A percentile compares a stretch with the other conserved stretches of the same genome.
Conservation (phyloP, 2,113 vertebrate species). For the Colossoma macropomum region DNA sequence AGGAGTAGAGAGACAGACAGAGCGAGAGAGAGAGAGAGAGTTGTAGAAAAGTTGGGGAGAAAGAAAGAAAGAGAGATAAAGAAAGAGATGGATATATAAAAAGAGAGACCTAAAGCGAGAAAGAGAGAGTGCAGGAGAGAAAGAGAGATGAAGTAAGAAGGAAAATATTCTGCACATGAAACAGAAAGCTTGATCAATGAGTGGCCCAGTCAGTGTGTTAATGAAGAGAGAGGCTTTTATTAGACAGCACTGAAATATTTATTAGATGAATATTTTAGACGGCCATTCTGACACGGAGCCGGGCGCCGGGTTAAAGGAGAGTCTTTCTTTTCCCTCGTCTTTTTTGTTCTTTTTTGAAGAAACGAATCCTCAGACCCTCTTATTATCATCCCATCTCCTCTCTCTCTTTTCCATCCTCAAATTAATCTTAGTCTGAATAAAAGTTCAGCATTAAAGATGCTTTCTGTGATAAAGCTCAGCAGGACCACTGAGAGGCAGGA, state of each 20-base stretch:
- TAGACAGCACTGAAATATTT: conserved; percentile 81
- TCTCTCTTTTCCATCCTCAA: not conserved
- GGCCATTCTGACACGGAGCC: conserved; percentile 47
- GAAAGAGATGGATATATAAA: not conserved
- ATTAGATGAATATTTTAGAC: conserved; percentile 82
- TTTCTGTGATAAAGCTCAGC: not conserved
- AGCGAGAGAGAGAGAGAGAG: not conserved
- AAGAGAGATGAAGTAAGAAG: conserved; percentile 1
- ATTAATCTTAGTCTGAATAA: conserved; percentile 29
- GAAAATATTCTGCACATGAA: conserved; percentile 70
- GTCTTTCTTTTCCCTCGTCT: conserved; percentile 29
- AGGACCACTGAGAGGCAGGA: not conserved
- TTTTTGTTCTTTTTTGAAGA: conserved; percentile 41
- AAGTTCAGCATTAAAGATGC: conserved; percentile 31
- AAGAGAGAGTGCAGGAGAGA: conserved; percentile 38
- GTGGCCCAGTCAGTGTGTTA: conserved; percentile 74
- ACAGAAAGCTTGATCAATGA: conserved; percentile 80
- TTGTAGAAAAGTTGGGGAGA: too few species aligned
- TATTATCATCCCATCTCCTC: not conserved
- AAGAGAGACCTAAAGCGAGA: conserved; percentile 12
- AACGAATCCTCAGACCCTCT: conserved; percentile 30
- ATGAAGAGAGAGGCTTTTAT: conserved; percentile 81
- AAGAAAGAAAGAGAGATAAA: too few species aligned
- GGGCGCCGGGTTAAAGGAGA: conserved; percentile 5
- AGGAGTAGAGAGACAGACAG: not conserved